A percentile compares a stretch with the other conserved stretches of the same genome.
These are phyloP conservation scores for Zaprionus capensis DNA, from an alignment of 1,140 invertebrate genomes.

Conservation along the genomic window DNA sequence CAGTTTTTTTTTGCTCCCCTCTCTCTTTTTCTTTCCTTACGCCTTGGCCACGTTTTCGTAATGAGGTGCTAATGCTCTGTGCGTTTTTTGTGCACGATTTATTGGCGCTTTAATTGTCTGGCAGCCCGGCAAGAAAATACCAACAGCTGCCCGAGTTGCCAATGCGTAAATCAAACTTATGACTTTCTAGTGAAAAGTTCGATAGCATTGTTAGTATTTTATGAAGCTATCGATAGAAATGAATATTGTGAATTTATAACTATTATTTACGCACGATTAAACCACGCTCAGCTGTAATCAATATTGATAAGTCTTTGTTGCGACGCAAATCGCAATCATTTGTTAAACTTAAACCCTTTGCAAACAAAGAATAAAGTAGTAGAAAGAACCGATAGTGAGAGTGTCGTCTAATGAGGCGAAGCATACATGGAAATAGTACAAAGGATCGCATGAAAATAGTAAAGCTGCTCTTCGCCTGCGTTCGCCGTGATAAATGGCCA, in stretches of 20 bases:
- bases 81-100: slow-evolving; percentile 51
- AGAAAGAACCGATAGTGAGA: not conserved
- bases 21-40: not conserved
- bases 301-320: slow-evolving; percentile 32
- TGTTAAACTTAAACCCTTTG: slow-evolving; percentile 74
- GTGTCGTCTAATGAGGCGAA: slow-evolving; percentile 10
- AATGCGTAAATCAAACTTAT: slow-evolving; percentile 71
- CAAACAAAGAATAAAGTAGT: slow-evolving; percentile 42
- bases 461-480: slow-evolving; percentile 5
- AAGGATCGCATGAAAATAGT: slow-evolving; percentile 58
- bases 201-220: slow-evolving; percentile 13
- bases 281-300: slow-evolving; percentile 46
- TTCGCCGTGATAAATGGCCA: slow-evolving; percentile 53
- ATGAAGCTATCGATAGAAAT: slow-evolving; percentile 6
- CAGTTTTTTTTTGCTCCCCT: slow-evolving; percentile 16
- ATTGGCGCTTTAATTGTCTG: slow-evolving; percentile 47
- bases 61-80: slow-evolving; percentile 72
- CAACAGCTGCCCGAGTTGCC: slow-evolving; percentile 56
- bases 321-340: slow-evolving; percentile 68
- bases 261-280: slow-evolving; percentile 79
- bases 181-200: slow-evolving; percentile 70
- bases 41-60: slow-evolving; percentile 44
- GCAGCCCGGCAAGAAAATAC: slow-evolving; percentile 29
- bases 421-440: slow-evolving; percentile 52
- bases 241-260: slow-evolving; percentile 69